Evolutionary conservation across 2,797 vertebrate species (phyloP), one percentile per base, ranked within the genome.

Genomic region (Chelon labrosus): DNA sequence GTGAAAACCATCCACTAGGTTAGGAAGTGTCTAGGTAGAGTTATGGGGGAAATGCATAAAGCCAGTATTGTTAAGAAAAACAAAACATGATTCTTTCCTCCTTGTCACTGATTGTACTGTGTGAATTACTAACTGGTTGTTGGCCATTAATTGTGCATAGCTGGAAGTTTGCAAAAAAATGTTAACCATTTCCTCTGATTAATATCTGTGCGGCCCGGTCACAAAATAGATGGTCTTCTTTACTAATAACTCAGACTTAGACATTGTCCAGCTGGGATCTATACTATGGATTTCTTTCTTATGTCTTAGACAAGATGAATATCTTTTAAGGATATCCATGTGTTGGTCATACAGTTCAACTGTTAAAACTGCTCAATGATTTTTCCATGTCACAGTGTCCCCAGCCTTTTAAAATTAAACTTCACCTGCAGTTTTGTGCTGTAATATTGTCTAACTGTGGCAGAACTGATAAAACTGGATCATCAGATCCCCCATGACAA

Each of bases 41-140:
- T 80, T 67, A 85, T 75, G 63, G 17, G 42, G 46, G 65, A 62
- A 56, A 70, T 65, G 31, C 83, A 85, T 79, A 88, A 86, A 83
- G 85, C 49, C 77, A 37, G 70, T 72, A 86, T 83, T 90, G 87
- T 90, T 81, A 58, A 47, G 53, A 74, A 84, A 81, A 85, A 88
- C 61, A 80, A 76, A 86, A 85, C 35, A 7, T 44, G 42, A 64
- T 58, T 88, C 61, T 71, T 74, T 44, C 46, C 58, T 54, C 38
- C 42, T 50, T 69, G 72, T 66, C 70, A 55, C 50, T 20, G 70
- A 84, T 77, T 75, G 69, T 49, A 65, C 56, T 37, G 44, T 31
- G 51, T 82, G 78, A 89, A 81, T 82, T 79, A 85, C 73, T 82
- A 73, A 79, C 81, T 54, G 69, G 49, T 52, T 61, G 59, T 53